Evolutionary conservation across 1,140 invertebrate genomes (phyloP).

Genomic region (Listronotus bonariensis): DNA sequence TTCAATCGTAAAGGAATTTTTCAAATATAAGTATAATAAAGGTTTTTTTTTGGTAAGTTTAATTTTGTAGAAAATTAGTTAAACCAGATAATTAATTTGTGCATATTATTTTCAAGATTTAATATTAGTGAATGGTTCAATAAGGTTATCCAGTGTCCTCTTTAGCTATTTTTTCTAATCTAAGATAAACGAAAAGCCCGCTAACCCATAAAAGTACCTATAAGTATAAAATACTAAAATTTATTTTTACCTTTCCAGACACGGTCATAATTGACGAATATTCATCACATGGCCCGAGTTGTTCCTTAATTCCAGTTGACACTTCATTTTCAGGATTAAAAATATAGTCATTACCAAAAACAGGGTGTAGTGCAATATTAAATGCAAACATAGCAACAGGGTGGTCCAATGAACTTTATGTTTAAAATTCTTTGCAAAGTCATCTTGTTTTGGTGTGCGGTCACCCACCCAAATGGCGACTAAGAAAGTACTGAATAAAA

Average conservation of each 20-base stretch:
- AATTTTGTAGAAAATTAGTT: too few species aligned
- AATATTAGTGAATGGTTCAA: too few species aligned
- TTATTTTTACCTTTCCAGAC: constrained; percentile 58
- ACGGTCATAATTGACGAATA: constrained; percentile 63
- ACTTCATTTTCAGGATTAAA: constrained; percentile 71
- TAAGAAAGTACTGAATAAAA: constrained; percentile 65
- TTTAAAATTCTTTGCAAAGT: constrained; percentile 23
- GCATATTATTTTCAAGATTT: too few species aligned
- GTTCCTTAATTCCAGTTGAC: constrained; percentile 74
- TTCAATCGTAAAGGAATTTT: too few species aligned
- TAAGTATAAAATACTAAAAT: background rate
- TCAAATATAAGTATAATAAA: too few species aligned
- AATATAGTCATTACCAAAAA: constrained; percentile 62
- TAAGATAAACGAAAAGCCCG: too few species aligned
- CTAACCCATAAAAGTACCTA: too few species aligned
- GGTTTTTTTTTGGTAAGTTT: too few species aligned
- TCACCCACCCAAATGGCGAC: constrained; percentile 64
- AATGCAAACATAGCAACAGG: constrained; percentile 57
- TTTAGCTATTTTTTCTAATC: background rate
- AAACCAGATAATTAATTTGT: too few species aligned
- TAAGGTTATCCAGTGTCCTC: too few species aligned
- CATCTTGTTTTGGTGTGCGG: constrained; percentile 46
- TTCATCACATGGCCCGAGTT: constrained; percentile 73
- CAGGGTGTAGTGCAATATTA: constrained; percentile 59
- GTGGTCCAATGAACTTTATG: constrained; percentile 55